Evolutionary conservation across 2,797 vertebrate genomes (phyloP).

Genomic region (Enteromius thamalakanensis): DNA sequence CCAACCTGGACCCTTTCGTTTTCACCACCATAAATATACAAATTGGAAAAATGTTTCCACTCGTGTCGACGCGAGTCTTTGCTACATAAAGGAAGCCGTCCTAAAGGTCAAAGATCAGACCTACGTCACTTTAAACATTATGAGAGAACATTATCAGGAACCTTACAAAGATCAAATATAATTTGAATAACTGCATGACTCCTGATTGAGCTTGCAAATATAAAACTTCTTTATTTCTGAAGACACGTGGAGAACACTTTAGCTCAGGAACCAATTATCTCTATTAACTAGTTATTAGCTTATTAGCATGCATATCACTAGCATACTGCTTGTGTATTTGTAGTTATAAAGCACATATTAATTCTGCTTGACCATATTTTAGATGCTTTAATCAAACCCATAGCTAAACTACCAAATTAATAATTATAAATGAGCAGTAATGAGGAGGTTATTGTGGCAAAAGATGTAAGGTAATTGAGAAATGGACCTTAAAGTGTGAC

Average conservation of each 20-base stretch:
- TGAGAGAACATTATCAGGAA: background rate
- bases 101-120: background rate
- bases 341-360: background rate
- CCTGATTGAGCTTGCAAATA: background rate
- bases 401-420: background rate
- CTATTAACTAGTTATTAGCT: background rate
- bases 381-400: background rate
- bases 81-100: constrained; percentile 60
- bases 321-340: background rate
- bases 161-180: background rate
- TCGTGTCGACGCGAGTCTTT: constrained; percentile 62
- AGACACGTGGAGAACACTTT: background rate
- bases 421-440: background rate
- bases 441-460: background rate
- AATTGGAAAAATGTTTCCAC: constrained; percentile 78
- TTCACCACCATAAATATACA: constrained; percentile 78
- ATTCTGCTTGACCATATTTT: background rate
- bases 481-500: no score
- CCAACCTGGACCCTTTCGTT: constrained; percentile 70
- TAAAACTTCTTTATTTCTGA: background rate
- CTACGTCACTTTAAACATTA: background rate
- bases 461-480: no score
- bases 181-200: background rate
- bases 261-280: background rate
- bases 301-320: background rate